These are phyloP conservation scores for Megalopta genalis DNA, from an alignment of 1,140 invertebrate species.

Conservation along the genomic window DNA sequence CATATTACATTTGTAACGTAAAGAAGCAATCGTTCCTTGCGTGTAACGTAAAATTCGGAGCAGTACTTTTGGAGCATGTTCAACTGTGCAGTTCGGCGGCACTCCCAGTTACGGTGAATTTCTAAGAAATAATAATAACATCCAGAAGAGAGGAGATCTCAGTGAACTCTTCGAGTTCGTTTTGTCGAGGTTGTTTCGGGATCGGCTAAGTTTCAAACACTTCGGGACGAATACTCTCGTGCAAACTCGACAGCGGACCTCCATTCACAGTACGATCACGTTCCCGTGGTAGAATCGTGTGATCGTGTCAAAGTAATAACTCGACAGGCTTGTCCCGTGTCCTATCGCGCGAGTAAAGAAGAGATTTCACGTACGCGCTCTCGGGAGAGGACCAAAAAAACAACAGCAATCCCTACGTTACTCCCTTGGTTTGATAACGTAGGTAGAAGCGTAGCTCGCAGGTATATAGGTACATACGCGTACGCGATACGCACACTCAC, in stretches of 20 bases:
- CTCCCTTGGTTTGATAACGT: conserved; percentile 23
- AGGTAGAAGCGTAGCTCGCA: conserved; percentile 13
- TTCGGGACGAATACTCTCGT: not conserved
- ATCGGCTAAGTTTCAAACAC: not conserved
- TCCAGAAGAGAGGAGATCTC: not conserved
- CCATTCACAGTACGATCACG: conserved; percentile 40
- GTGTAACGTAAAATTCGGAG: conserved; percentile 34
- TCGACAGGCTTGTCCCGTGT: conserved; percentile 39
- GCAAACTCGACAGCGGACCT: conserved; percentile 9
- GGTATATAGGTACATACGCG: conserved; percentile 13
- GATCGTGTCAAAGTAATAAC: conserved; percentile 62
- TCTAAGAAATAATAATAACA: conserved; percentile 37
- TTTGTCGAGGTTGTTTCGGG: not conserved
- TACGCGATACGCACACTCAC: conserved; percentile 59
- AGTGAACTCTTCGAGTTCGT: not conserved
- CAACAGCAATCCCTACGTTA: conserved; percentile 22
- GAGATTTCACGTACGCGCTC: no score
- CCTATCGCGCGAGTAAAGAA: conserved; percentile 3
- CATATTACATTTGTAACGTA: conserved; percentile 23
- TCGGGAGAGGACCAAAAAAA: not conserved
- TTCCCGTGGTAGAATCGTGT: conserved; percentile 44
- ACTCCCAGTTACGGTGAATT: conserved; percentile 49
- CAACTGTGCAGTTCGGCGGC: conserved; percentile 23
- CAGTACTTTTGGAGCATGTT: conserved; percentile 40
- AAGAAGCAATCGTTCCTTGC: conserved; percentile 29